These are phyloP conservation scores for Cryptops parisi DNA, from an alignment of 2,888 invertebrate species.

Conservation along the genomic window DNA sequence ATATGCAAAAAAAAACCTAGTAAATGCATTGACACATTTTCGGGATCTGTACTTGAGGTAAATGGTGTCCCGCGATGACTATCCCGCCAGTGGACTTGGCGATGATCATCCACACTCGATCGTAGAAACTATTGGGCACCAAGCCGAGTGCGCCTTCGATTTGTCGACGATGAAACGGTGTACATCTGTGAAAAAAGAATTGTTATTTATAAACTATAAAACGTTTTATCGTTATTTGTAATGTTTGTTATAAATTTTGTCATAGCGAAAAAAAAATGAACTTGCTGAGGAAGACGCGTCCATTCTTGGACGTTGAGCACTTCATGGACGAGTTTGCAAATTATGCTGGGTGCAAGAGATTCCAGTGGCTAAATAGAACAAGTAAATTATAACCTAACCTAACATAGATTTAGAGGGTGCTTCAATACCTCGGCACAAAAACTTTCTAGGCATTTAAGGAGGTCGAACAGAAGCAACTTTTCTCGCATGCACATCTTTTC, in stretches of 20 bases:
- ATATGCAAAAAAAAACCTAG: no score
- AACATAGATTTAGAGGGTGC: no score
- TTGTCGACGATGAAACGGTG: constrained; percentile 69
- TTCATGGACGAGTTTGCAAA: neutral
- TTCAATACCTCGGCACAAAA: no score
- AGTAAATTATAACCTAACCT: no score
- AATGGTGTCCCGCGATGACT: constrained; percentile 62
- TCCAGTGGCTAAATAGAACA: neutral
- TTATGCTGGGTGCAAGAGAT: neutral
- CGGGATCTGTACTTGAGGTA: constrained; percentile 50
- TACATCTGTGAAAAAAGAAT: constrained; percentile 41
- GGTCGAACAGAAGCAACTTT: no score
- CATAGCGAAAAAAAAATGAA: neutral
- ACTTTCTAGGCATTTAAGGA: no score
- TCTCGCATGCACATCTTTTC: no score
- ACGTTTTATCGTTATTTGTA: no score
- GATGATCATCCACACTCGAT: constrained; percentile 90
- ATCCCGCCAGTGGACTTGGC: constrained; percentile 79
- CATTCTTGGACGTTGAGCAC: neutral
- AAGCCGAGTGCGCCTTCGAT: constrained; percentile 92
- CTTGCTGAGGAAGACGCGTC: neutral
- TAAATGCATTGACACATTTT: no score
- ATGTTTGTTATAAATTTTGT: no score
- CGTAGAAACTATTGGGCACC: constrained; percentile 88
- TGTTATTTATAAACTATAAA: no score